phyloP scores from a whole-genome alignment of 2,113 vertebrate species.

The Tautogolabrus adspersus region DNA sequence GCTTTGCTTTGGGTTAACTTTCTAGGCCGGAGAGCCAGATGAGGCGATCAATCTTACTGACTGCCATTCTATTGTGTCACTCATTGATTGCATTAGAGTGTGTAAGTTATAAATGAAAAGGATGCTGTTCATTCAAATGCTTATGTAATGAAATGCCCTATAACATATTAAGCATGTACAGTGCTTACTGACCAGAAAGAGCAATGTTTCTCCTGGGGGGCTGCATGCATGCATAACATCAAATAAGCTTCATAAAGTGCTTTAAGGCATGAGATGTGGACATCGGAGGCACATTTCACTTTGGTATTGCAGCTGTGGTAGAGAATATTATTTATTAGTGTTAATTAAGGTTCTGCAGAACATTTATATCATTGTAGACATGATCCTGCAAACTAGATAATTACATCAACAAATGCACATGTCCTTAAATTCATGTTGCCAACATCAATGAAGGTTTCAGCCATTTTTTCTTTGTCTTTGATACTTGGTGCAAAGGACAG shows the following conservation, averaged over 20 bases:
- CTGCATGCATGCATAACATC: conserved; percentile 47
- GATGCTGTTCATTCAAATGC: conserved; percentile 24
- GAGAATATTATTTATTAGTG: neutral
- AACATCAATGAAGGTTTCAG: no score
- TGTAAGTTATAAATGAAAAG: neutral
- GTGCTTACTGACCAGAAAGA: conserved; percentile 68
- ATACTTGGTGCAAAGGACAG: no score
- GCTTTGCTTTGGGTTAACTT: conserved; percentile 32
- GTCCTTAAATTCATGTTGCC: no score
- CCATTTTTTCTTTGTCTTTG: no score
- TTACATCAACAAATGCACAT: no score
- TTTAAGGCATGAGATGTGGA: conserved; percentile 38
- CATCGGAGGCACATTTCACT: neutral
- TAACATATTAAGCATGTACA: conserved; percentile 37
- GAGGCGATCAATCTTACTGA: conserved; percentile 45
- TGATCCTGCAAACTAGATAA: no score
- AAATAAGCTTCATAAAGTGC: conserved; percentile 57
- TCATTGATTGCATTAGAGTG: conserved; percentile 29
- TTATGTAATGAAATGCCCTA: conserved; percentile 58
- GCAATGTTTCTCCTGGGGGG: conserved; percentile 28
- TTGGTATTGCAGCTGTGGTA: neutral
- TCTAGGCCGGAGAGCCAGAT: conserved; percentile 46
- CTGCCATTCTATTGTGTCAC: conserved; percentile 29
- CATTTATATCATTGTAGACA: no score
- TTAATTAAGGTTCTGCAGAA: no score